A percentile compares a stretch with the other conserved stretches of the same genome.
Conservation (phyloP, 2,113 vertebrate species). For the Nesogale talazaci region DNA sequence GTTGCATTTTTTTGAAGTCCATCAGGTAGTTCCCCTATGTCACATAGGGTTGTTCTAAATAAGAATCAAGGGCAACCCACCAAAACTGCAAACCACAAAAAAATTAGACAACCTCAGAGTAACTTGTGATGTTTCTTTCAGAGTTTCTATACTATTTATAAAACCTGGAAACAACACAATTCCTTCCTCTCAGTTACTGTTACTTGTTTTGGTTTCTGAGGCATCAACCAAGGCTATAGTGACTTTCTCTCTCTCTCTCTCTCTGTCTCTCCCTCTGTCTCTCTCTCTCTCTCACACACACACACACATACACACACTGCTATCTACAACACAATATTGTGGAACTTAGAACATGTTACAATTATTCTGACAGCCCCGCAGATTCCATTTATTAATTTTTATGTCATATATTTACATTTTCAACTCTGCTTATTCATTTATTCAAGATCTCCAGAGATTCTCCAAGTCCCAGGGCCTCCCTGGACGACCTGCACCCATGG, state of each 20-base stretch:
- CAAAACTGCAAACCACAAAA: neutral
- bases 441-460: constrained; percentile 3
- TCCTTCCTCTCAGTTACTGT: neutral
- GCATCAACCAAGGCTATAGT: neutral
- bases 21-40: neutral
- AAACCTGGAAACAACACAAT: neutral
- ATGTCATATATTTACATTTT: neutral
- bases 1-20: neutral
- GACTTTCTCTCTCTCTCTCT: no score
- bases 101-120: neutral
- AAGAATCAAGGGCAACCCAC: neutral
- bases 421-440: neutral
- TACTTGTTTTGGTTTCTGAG: neutral
- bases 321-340: neutral
- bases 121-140: neutral
- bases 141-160: neutral
- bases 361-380: neutral
- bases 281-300: no score
- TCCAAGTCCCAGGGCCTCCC: neutral
- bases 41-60: neutral
- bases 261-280: no score
- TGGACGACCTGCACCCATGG: neutral
- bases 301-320: no score
- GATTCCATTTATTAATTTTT: neutral
- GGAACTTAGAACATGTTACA: neutral